These are phyloP conservation scores for Rhopilema esculentum DNA, from an alignment of 30 jellyfish, hydroid and myxozoan genomes.

Conservation along the genomic window DNA sequence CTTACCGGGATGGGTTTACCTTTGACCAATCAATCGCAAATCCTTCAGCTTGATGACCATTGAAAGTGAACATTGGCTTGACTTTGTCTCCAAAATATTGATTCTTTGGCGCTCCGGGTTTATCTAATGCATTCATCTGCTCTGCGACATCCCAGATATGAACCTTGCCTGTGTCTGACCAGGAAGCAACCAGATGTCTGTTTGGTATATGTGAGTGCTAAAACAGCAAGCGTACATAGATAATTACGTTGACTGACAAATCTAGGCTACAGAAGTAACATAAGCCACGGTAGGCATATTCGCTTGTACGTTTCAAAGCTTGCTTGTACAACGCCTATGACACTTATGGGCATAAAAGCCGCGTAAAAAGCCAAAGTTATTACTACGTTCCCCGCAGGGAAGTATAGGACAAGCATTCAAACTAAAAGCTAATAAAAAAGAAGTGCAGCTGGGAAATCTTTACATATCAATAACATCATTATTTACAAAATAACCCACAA, in stretches of 20 bases:
- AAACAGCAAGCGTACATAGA: not conserved
- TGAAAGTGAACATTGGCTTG: constrained; percentile 75
- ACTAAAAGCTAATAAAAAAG: too few relatives aligned
- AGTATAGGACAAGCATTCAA: too few relatives aligned
- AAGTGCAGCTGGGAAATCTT: not conserved
- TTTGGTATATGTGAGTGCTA: constrained; percentile 73
- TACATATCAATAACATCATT: not conserved
- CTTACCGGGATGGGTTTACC: constrained; percentile 80
- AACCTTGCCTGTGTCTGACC: constrained; percentile 96
- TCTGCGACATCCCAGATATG: constrained; percentile 84
- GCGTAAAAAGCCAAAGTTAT: too few relatives aligned
- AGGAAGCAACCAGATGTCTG: constrained; percentile 77
- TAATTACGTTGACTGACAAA: not conserved
- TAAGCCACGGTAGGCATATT: too few relatives aligned
- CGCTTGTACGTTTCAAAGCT: too few relatives aligned
- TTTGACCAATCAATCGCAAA: constrained; percentile 97
- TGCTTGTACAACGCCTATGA: too few relatives aligned
- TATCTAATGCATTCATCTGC: constrained; percentile 63
- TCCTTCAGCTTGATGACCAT: constrained; percentile 98
- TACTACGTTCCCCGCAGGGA: too few relatives aligned
- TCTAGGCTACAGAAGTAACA: not conserved
- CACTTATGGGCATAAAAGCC: too few relatives aligned
- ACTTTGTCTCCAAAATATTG: constrained; percentile 65
- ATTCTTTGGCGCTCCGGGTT: constrained; percentile 68
- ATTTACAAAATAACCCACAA: not conserved